Evolutionary conservation across 2,797 vertebrate species (phyloP).

Genomic region (Carduelis carduelis): DNA sequence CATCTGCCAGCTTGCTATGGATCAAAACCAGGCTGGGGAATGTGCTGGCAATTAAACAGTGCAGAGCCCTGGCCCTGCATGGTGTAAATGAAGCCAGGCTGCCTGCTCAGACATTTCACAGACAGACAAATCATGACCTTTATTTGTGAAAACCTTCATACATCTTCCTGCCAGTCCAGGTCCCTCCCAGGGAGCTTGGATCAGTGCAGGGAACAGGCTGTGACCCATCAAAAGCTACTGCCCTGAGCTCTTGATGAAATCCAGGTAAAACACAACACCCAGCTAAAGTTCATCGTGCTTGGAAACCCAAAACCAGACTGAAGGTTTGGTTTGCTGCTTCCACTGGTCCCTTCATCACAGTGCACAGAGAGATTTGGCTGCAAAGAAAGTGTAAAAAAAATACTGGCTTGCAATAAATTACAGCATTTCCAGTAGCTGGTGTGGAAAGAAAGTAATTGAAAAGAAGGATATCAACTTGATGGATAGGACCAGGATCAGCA

Average conservation of each 20-base stretch:
- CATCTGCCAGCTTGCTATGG: not conserved
- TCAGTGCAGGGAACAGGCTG: not conserved
- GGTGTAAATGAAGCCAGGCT: not conserved
- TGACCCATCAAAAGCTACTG: not conserved
- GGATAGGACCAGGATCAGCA: not conserved
- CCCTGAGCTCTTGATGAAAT: not conserved
- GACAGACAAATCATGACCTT: not conserved
- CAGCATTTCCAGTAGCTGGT: not conserved
- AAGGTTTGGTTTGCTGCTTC: not conserved
- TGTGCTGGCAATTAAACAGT: not conserved
- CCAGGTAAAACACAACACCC: not conserved
- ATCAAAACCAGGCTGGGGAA: not conserved
- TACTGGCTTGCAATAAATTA: not conserved
- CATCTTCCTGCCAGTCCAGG: not conserved
- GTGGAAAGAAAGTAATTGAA: not conserved
- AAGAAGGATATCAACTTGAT: not conserved
- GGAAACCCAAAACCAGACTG: not conserved
- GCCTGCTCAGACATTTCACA: not conserved
- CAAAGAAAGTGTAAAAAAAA: not conserved
- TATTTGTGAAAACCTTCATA: not conserved
- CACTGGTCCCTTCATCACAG: not conserved
- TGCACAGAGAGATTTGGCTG: not conserved
- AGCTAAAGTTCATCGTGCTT: not conserved
- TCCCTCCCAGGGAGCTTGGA: not conserved
- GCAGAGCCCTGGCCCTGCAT: not conserved